Base-by-base conservation (phyloP, 2,797 vertebrate genomes). In the Poecile montanus region DNA sequence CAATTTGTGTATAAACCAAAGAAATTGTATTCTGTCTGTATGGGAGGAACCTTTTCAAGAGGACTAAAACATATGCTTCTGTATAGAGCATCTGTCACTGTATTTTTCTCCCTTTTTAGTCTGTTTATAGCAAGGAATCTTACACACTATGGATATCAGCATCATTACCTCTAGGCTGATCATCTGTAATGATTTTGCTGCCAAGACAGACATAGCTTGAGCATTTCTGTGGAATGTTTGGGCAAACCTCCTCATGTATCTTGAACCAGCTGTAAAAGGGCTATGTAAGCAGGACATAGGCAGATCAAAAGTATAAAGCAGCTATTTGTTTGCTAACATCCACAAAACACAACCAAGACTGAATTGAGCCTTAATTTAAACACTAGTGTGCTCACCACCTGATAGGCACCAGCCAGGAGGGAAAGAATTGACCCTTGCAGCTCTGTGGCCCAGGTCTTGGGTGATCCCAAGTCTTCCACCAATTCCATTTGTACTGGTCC, bases 61-160 rank as follows among this genome's bases (percentile, higher is more conserved):
- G 26, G 25, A 40, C 19, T 78, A 61, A 80, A 94, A 58, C 79
- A 87, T 92, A 91, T 85, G 89, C 45, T 94, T 95, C 75, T 85
- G 34, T 85, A 65, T 29, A 68, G 45, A 92, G 72, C 88, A 94
- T 91, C 88, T 95, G 71, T 85, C 74, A 61, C 77, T 89, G 1
- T 68, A 42, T 89, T 92, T 89, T 89, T 72, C 26, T 94, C 45
- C 57, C n/a, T 48, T 60, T 68, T 82, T 91, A 47, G 47, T 47
- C 36, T 76, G 29, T 62, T 89, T 70, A 20, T 70, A 62, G 61
- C 26, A 54, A 70, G 76, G 25, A 79, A 63, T 79, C 34, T 66
- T 75, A 47, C 22, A 78, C 44, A 7, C 61, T 80, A 1, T 54
- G n/a, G 34, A 34, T 95, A 66, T 81, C 29, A 25, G 47, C 38